Evolutionary conservation across 1,140 invertebrate genomes (phyloP), one percentile per base, ranked within the genome.

Genomic region (Drosophila equinoxialis): DNA sequence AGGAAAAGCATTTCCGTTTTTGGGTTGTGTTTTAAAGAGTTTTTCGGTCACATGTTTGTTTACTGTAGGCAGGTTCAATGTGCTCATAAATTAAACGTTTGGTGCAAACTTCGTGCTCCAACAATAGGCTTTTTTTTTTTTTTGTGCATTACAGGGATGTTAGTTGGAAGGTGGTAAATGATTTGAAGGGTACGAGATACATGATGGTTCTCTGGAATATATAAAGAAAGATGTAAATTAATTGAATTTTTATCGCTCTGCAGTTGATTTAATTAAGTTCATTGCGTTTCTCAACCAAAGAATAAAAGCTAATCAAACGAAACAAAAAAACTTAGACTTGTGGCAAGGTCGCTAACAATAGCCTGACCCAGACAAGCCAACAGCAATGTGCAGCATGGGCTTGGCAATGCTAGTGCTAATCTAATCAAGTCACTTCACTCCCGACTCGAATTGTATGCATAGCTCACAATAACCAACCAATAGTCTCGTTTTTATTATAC

Each of bases 351-450:
- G 23, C 57, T n/a, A 54, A 63, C 58, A 51, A 64, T 58, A 20
- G 41, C 10, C 42, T 60, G 39, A 78, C 54, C 39, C 11, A 62
- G 33, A 39, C 54, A 41, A 41, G 30, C 23, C 11, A 54, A 63
- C 42, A 62, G 63, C 26, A 30, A 6, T 26, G 3, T 2, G 41
- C 42, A 61, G 73, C 74, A 59, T 74, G 74, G 76, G 68, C 75
- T 73, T 60, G 75, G 48, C 64, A 65, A 80, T 71, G 65, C 55
- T 51, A 65, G 51, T 39, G 55, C 41, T 78, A 84, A 87, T 83
- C 77, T 75, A 89, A 87, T 89, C 77, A 89, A 83, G 57, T 54
- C 74, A 65, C 66, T 70, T 65, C 59, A 69, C 48, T 55, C 54
- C 73, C 70, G 73, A 54, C 66, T 54, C 59, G 54, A 51, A 20